phyloP scores from a whole-genome alignment of 2,797 vertebrate species.

The Odontamblyopus rebecca region DNA sequence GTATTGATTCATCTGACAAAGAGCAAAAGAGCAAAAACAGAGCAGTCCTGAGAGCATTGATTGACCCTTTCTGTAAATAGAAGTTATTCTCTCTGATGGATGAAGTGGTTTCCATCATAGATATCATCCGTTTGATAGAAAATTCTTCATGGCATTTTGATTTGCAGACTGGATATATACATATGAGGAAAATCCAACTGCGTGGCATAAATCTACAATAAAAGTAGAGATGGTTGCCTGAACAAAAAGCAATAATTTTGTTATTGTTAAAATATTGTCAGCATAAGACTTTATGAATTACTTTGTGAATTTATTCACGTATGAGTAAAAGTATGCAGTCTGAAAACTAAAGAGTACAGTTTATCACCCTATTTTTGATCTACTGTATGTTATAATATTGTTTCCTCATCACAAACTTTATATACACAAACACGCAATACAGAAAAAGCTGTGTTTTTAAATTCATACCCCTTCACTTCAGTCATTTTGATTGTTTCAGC shows the following conservation, averaged over 20 bases:
- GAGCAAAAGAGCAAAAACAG: slow-evolving; percentile 20
- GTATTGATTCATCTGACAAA: slow-evolving; percentile 49
- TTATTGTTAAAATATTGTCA: no score
- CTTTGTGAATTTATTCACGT: no score
- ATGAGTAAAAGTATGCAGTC: no score
- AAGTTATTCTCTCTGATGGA: slow-evolving; percentile 20
- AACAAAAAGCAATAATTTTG: not conserved
- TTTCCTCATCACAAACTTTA: no score
- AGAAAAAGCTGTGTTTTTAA: no score
- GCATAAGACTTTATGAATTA: no score
- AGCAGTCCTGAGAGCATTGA: slow-evolving; percentile 23
- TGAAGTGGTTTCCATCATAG: slow-evolving; percentile 25
- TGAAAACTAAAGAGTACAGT: no score
- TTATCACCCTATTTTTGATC: no score
- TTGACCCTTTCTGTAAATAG: slow-evolving; percentile 26
- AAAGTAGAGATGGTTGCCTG: not conserved
- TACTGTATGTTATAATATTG: no score
- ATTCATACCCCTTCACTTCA: no score
- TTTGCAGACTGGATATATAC: slow-evolving; percentile 10
- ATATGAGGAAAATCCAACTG: slow-evolving; percentile 10
- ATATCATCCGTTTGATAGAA: slow-evolving; percentile 17
- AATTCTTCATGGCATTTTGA: slow-evolving; percentile 31
- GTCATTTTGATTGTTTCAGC: no score
- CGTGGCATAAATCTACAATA: slow-evolving; percentile 32
- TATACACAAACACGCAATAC: no score